Base-by-base conservation (phyloP, 1,140 invertebrate genomes). In the Drosophila ironensis region DNA sequence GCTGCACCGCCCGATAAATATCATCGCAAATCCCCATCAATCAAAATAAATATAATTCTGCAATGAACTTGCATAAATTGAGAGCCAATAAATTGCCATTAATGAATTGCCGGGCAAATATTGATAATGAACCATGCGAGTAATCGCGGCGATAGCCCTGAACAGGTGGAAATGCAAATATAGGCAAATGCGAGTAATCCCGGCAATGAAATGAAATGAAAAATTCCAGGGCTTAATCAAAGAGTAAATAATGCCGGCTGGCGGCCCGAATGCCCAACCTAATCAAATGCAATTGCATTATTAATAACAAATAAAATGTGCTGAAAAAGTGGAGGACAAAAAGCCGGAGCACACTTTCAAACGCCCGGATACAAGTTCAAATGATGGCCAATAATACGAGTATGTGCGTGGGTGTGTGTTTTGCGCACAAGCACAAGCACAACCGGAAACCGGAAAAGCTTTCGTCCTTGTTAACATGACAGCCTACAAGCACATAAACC, bases 401-500 rank as follows among this genome's bases (percentile, higher is more conserved):
- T 17, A 11, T 41, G 52, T 50, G 42, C 50, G 25, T 28, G 60
- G 33, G 41, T 45, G 60, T 51, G 47, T 60, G 54, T 45, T 52
- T 25, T 48, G 59, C 46, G 67, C 72, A 60, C 38, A 50, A 12
- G 40, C 64, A 68, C 17, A 46, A 20, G 47, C 30, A 30, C 46
- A 50, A 30, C 17, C n/a, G 22, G 7, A n/a, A 67, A 22, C 40
- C 46, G 50, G 60, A 48, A 77, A 72, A 77, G 78, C 70, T 67
- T 72, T 72, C 51, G 44, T 48, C 53, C 74, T 86, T 86, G 80
- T 86, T 86, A 80, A 86, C 80, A 86, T 86, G 80, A 86, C 80
- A 86, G 80, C 80, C 80, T 86, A 86, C 80, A 82, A 84, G 78
- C 78, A 84, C 24, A 84, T 80, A 86, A 75, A 86, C 74, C 70